These are phyloP conservation scores for Gymnocypris eckloni DNA, from an alignment of 2,797 vertebrate genomes.

Conservation along the genomic window DNA sequence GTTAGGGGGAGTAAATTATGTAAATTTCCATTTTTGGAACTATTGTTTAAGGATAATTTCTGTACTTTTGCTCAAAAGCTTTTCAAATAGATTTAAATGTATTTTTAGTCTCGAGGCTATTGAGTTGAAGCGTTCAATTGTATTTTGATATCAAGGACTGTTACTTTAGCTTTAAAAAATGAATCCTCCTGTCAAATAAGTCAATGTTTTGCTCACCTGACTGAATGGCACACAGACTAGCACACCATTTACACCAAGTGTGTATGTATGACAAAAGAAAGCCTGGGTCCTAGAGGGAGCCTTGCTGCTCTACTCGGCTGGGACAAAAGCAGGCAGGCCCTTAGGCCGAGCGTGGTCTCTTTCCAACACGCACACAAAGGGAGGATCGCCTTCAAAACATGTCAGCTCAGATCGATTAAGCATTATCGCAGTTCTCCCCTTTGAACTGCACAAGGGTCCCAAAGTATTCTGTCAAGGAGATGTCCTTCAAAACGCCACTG, in stretches of 20 bases:
- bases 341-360: constrained; percentile 20
- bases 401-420: constrained; percentile 49
- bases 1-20: neutral
- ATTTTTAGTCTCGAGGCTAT: neutral
- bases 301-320: constrained; percentile 2
- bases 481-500: constrained; percentile 22
- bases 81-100: neutral
- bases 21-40: neutral
- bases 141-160: neutral
- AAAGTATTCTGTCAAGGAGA: constrained; percentile 46
- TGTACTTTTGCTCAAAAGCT: neutral
- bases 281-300: constrained; percentile 25
- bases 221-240: neutral
- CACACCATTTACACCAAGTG: neutral
- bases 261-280: constrained; percentile 18
- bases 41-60: neutral
- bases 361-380: constrained; percentile 36
- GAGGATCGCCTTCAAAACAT: constrained; percentile 48
- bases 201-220: constrained; percentile 1
- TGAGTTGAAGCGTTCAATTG: neutral
- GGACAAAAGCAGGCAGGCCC: constrained; percentile 40
- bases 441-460: constrained; percentile 51
- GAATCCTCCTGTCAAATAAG: constrained; percentile 9
- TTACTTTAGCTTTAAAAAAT: neutral
- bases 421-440: constrained; percentile 47